phyloP scores from a whole-genome alignment of 2,888 invertebrate genomes.

The Cataglyphis albicans region DNA sequence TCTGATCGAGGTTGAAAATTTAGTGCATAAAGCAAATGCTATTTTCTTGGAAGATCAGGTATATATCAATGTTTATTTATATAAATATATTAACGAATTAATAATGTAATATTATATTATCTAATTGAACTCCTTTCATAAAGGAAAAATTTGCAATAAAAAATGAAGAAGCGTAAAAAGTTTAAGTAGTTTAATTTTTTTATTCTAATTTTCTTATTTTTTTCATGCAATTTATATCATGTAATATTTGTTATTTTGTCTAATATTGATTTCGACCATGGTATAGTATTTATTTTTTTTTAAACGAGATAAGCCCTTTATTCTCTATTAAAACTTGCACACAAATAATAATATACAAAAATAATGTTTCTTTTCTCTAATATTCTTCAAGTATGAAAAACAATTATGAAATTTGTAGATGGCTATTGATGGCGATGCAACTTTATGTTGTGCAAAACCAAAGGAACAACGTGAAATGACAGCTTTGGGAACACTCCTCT shows the following conservation, averaged over 20 bases:
- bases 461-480: slow-evolving; percentile 88
- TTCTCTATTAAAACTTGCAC: neutral
- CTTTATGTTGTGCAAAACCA: slow-evolving; percentile 95
- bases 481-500: slow-evolving; percentile 90
- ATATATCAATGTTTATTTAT: slow-evolving; percentile 45
- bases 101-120: slow-evolving; percentile 10
- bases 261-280: neutral
- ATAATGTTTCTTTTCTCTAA: neutral
- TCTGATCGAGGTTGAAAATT: slow-evolving; percentile 94
- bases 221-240: neutral
- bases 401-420: slow-evolving; percentile 87
- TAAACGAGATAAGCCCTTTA: neutral
- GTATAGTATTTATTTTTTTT: neutral
- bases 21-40: slow-evolving; percentile 97
- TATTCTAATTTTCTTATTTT: neutral
- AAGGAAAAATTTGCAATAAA: neutral
- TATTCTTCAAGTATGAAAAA: slow-evolving; percentile 28
- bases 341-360: slow-evolving; percentile 7
- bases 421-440: slow-evolving; percentile 95
- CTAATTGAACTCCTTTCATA: neutral
- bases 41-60: slow-evolving; percentile 99
- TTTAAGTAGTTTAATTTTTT: neutral
- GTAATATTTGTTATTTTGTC: neutral
- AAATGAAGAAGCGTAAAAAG: neutral
- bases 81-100: slow-evolving; percentile 4